phyloP scores from a whole-genome alignment of 2,888 invertebrate species.

The Osmoderma eremita region DNA sequence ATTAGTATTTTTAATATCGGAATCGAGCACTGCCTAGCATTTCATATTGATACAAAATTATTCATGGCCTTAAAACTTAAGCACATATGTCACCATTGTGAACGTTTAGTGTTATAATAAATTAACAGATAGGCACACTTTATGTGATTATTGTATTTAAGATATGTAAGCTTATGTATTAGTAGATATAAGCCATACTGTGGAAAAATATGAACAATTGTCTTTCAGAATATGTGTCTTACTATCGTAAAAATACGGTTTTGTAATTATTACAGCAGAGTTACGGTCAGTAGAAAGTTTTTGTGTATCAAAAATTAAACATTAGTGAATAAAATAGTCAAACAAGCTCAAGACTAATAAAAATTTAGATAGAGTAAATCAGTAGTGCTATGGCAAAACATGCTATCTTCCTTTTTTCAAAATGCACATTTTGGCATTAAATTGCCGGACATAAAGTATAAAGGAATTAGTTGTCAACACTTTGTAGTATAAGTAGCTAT shows the following conservation, averaged over 20 bases:
- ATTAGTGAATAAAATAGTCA: background rate
- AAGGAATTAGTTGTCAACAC: too few relatives aligned
- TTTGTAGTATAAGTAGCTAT: too few relatives aligned
- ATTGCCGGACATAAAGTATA: too few relatives aligned
- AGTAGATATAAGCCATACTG: slow-evolving; percentile 16
- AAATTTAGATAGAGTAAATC: too few relatives aligned
- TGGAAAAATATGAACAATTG: slow-evolving; percentile 18
- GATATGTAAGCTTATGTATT: slow-evolving; percentile 8
- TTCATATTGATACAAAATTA: slow-evolving; percentile 14
- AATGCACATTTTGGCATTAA: too few relatives aligned
- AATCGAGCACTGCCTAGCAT: slow-evolving; percentile 23
- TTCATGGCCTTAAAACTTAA: slow-evolving; percentile 27
- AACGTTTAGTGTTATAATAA: background rate
- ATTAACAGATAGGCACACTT: background rate
- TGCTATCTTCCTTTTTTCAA: too few relatives aligned
- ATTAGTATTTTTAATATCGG: background rate
- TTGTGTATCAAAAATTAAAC: background rate
- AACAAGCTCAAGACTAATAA: too few relatives aligned
- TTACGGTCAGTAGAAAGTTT: slow-evolving; percentile 10
- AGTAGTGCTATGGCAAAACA: too few relatives aligned
- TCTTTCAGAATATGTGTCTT: slow-evolving; percentile 36
- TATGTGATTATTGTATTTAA: slow-evolving; percentile 27
- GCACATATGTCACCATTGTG: slow-evolving; percentile 2
- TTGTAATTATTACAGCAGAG: background rate
- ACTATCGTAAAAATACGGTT: slow-evolving; percentile 19